A percentile compares a stretch with the other conserved stretches of the same genome.
These are phyloP conservation scores for Pelodiscus sinensis DNA, from an alignment of 2,113 vertebrate species.

Conservation along the genomic window DNA sequence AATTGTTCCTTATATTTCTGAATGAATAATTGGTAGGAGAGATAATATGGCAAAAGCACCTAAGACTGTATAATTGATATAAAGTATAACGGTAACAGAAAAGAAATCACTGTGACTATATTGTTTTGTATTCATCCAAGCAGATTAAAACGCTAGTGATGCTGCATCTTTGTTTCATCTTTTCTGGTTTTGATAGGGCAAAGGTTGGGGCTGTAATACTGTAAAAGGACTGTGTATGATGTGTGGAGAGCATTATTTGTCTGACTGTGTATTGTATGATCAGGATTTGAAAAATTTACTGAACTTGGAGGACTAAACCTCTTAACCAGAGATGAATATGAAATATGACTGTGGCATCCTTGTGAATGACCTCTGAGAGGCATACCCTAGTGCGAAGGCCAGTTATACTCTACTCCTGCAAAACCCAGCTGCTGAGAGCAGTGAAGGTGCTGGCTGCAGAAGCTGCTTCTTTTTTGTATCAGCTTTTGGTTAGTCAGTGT, in stretches of 20 bases:
- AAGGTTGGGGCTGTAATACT: not conserved
- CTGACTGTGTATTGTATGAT: not conserved
- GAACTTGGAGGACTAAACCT: not conserved
- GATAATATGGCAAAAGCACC: not conserved
- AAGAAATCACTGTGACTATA: not conserved
- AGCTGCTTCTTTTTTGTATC: not conserved
- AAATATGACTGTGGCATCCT: not conserved
- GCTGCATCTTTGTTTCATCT: not conserved
- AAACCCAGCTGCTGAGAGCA: not conserved
- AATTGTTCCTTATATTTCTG: not conserved
- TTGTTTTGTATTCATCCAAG: not conserved
- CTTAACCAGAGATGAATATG: not conserved
- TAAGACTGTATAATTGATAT: not conserved
- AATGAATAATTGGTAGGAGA: not conserved
- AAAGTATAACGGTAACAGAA: not conserved
- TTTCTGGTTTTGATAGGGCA: not conserved
- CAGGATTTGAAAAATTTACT: not conserved
- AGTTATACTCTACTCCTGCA: not conserved
- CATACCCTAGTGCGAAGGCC: not conserved
- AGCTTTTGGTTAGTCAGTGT: not conserved
- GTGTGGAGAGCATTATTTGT: not conserved
- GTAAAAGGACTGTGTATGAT: not conserved
- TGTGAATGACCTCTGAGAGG: not conserved
- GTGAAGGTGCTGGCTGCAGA: not conserved
- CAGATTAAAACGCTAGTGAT: not conserved